Evolutionary conservation across 2,888 invertebrate species (phyloP).

Genomic region (Herminia tarsipennalis): DNA sequence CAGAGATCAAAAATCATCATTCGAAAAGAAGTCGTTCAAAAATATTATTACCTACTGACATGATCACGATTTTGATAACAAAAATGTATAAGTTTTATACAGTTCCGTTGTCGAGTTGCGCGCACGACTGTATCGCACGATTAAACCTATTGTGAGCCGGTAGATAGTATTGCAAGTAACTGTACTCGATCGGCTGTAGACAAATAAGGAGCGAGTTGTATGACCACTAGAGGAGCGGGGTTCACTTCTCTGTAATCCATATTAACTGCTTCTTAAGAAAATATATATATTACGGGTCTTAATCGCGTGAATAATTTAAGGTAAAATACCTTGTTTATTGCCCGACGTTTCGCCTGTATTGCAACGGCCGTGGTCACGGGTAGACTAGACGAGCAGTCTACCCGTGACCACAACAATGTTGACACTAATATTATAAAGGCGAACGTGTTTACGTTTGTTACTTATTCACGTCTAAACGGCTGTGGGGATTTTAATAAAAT

Average conservation of each 20-base stretch:
- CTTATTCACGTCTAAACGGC: too few relatives aligned
- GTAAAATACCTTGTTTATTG: too few relatives aligned
- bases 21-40: neutral
- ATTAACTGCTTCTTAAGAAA: too few relatives aligned
- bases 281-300: too few relatives aligned
- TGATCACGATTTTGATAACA: constrained; percentile 38
- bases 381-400: too few relatives aligned
- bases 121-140: constrained; percentile 80
- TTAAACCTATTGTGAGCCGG: constrained; percentile 69
- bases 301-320: too few relatives aligned
- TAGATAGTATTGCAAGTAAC: constrained; percentile 78
- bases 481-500: too few relatives aligned
- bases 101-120: constrained; percentile 50
- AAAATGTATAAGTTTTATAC: constrained; percentile 40
- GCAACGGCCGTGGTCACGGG: too few relatives aligned
- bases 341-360: too few relatives aligned
- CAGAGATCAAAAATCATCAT: constrained; percentile 10
- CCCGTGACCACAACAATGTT: too few relatives aligned
- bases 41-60: constrained; percentile 16
- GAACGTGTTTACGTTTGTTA: too few relatives aligned
- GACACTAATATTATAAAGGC: too few relatives aligned
- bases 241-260: neutral
- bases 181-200: constrained; percentile 75
- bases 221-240: constrained; percentile 36
- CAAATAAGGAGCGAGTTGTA: constrained; percentile 72